A percentile compares a stretch with the other conserved stretches of the same genome.
Conservation (phyloP, 1,140 invertebrate genomes). For the Drosophila persimilis region DNA sequence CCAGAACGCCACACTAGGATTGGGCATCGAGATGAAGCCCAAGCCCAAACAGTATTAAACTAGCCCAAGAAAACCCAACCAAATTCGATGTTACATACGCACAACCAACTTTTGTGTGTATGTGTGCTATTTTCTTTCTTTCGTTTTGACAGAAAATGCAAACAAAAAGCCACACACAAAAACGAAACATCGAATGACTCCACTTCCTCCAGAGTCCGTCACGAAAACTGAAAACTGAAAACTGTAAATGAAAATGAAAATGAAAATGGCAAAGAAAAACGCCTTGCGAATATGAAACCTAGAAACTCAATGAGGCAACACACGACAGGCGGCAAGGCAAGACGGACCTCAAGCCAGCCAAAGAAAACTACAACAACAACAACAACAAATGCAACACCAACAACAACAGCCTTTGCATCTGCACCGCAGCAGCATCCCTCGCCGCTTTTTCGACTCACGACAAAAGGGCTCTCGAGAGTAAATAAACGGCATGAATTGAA, state of each 20-base stretch:
- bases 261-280: conserved; percentile 29
- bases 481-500: conserved; percentile 74
- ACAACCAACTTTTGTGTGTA: not conserved
- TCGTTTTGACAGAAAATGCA: conserved; percentile 32
- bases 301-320: conserved; percentile 77
- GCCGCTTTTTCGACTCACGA: conserved; percentile 49
- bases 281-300: conserved; percentile 55
- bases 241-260: conserved; percentile 20
- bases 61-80: conserved; percentile 14
- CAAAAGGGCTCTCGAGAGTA: conserved; percentile 71
- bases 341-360: too few species aligned
- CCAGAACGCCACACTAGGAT: conserved; percentile 53
- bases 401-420: too few species aligned
- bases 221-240: conserved; percentile 35
- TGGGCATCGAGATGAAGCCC: not conserved
- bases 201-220: conserved; percentile 37
- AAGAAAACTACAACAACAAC: too few species aligned
- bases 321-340: conserved; percentile 21
- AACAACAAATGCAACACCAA: too few species aligned
- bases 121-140: conserved; percentile 32
- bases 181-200: conserved; percentile 33
- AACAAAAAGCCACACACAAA: conserved; percentile 1
- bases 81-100: conserved; percentile 48
- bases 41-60: not conserved
- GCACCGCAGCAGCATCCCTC: conserved; percentile 7